Evolutionary conservation across 2,113 vertebrate genomes (phyloP).

Genomic region (Parus major): DNA sequence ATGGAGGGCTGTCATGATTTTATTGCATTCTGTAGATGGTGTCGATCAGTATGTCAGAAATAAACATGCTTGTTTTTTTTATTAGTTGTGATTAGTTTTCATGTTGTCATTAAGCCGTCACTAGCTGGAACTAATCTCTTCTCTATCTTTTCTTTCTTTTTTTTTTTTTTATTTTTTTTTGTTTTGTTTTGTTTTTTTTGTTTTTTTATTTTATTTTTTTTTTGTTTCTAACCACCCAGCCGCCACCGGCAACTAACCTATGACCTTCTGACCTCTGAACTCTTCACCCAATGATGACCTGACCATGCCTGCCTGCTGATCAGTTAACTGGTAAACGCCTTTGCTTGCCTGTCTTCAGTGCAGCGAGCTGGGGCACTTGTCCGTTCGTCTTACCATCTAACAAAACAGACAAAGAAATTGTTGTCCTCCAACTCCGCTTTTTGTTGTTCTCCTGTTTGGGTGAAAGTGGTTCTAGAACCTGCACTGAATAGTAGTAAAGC

Average conservation of each 20-base stretch:
- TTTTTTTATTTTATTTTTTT: not conserved
- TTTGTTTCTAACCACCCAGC: constrained; percentile 98
- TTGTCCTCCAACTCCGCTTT: constrained; percentile 81
- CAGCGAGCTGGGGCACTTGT: constrained; percentile 88
- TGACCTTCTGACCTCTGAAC: constrained; percentile 99
- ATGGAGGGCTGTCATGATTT: constrained; percentile 87
- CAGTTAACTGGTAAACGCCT: constrained; percentile 97
- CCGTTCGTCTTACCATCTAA: constrained; percentile 89
- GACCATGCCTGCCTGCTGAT: constrained; percentile 98
- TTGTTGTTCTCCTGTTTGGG: constrained; percentile 76
- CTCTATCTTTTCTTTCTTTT: constrained; percentile 94
- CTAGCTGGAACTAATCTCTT: constrained; percentile 99
- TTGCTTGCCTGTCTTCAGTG: constrained; percentile 88
- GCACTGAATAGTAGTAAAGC: constrained; percentile 91
- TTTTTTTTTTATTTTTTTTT: constrained; percentile 76
- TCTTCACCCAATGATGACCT: constrained; percentile 99
- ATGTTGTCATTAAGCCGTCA: constrained; percentile 99
- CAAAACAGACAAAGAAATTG: constrained; percentile 84
- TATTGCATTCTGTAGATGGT: constrained; percentile 88
- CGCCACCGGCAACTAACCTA: constrained; percentile 99
- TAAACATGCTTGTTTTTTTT: constrained; percentile 87
- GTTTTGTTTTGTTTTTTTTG: not conserved
- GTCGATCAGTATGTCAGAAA: constrained; percentile 83
- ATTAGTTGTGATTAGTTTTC: constrained; percentile 94
- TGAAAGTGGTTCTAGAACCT: constrained; percentile 87